These are phyloP conservation scores for Noctua pronuba DNA, from an alignment of 2,888 invertebrate genomes.

Conservation along the genomic window DNA sequence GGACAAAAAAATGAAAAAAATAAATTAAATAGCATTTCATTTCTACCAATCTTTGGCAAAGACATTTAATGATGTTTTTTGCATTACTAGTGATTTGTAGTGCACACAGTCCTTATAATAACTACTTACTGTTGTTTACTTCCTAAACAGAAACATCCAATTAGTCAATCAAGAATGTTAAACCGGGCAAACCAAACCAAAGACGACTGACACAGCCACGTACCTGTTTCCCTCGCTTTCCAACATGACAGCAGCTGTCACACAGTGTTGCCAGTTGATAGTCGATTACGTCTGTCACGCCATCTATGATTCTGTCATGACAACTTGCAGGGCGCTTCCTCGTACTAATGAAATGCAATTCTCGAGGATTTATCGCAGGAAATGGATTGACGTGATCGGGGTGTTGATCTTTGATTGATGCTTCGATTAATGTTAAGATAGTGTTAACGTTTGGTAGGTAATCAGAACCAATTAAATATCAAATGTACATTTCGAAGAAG, in stretches of 20 bases:
- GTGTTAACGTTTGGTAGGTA: neutral
- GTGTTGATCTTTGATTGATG: conserved; percentile 30
- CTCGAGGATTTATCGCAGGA: conserved; percentile 47
- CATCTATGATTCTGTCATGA: conserved; percentile 49
- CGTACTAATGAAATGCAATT: conserved; percentile 52
- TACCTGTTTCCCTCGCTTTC: conserved; percentile 26
- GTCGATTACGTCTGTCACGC: conserved; percentile 48
- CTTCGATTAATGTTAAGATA: conserved; percentile 11
- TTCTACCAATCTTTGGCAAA: neutral
- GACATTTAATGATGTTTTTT: neutral
- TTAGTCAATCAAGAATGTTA: conserved; percentile 17
- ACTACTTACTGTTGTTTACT: too few species aligned
- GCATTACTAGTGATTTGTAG: neutral
- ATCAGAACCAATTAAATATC: neutral
- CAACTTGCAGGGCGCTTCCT: conserved; percentile 35
- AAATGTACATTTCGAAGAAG: neutral
- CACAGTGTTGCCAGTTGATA: conserved; percentile 40
- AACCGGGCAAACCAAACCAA: conserved; percentile 10
- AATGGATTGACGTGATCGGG: conserved; percentile 46
- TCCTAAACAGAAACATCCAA: neutral
- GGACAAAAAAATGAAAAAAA: too few species aligned
- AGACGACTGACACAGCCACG: conserved; percentile 28
- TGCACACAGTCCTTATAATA: too few species aligned
- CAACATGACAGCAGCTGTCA: conserved; percentile 53
- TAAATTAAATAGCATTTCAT: neutral